These are phyloP conservation scores for Trichonephila clavipes DNA, from an alignment of 1,140 invertebrate species.

Conservation along the genomic window DNA sequence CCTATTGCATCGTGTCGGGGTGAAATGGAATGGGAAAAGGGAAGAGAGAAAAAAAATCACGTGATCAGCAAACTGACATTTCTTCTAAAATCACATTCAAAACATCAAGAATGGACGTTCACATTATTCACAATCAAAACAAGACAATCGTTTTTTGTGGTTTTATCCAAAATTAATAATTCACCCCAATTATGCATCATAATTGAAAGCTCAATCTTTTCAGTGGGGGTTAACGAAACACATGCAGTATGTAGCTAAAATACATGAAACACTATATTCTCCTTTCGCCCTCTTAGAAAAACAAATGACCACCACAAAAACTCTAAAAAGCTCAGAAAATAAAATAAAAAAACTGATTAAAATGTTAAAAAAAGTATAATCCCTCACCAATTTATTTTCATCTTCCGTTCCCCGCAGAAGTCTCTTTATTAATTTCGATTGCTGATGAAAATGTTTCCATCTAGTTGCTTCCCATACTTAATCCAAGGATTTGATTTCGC, in stretches of 20 bases:
- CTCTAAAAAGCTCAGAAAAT: constrained; percentile 5
- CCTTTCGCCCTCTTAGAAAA: background rate
- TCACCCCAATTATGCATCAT: background rate
- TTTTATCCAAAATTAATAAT: background rate
- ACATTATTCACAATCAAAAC: background rate
- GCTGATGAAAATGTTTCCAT: background rate
- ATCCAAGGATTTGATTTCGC: constrained; percentile 23
- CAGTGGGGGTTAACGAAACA: background rate
- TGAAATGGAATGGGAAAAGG: background rate
- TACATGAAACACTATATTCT: background rate
- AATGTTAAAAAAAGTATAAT: background rate
- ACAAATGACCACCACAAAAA: background rate
- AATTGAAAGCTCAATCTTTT: background rate
- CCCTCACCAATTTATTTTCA: constrained; percentile 47
- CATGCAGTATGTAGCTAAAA: background rate
- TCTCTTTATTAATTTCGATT: constrained; percentile 13
- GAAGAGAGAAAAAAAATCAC: constrained; percentile 26
- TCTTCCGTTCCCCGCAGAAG: constrained; percentile 4
- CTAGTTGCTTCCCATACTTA: background rate
- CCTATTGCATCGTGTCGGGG: constrained; percentile 46
- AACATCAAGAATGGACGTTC: background rate
- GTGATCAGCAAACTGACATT: constrained; percentile 56
- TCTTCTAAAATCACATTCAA: constrained; percentile 16
- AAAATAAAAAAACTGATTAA: background rate
- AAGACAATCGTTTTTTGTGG: background rate